Evolutionary conservation across 1,140 invertebrate species (phyloP).

Genomic region (Euborellia annulipes): DNA sequence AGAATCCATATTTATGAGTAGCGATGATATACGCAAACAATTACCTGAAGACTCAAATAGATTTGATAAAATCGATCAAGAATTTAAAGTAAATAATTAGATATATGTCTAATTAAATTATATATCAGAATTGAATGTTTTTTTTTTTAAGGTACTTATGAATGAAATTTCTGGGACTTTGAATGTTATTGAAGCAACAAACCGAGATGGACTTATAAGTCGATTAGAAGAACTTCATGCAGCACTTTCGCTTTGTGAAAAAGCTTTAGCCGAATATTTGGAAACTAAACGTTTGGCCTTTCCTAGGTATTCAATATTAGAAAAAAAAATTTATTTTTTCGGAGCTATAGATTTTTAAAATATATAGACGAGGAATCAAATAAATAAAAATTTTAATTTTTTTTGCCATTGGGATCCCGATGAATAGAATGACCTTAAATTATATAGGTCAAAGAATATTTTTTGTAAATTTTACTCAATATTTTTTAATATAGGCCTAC

Average conservation of each 20-base stretch:
- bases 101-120: no score
- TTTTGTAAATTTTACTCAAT: no score
- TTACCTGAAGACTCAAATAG: slow-evolving; percentile 82
- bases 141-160: slow-evolving; percentile 32
- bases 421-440: no score
- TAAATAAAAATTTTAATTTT: no score
- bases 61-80: slow-evolving; percentile 79
- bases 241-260: slow-evolving; percentile 78
- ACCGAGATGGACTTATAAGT: slow-evolving; percentile 60
- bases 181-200: slow-evolving; percentile 83
- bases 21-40: slow-evolving; percentile 89
- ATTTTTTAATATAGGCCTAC: no score
- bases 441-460: no score
- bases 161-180: slow-evolving; percentile 54
- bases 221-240: slow-evolving; percentile 68
- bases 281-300: slow-evolving; percentile 96
- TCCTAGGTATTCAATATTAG: slow-evolving; percentile 55
- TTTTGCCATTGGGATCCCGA: no score
- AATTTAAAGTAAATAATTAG: slow-evolving; percentile 87
- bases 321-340: no score
- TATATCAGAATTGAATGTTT: no score
- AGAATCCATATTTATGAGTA: slow-evolving; percentile 95
- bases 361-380: no score
- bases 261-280: slow-evolving; percentile 82
- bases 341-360: no score